phyloP scores from a whole-genome alignment of 37 sponge, comb jelly and placozoan genomes.

The Haliclona indistincta region DNA sequence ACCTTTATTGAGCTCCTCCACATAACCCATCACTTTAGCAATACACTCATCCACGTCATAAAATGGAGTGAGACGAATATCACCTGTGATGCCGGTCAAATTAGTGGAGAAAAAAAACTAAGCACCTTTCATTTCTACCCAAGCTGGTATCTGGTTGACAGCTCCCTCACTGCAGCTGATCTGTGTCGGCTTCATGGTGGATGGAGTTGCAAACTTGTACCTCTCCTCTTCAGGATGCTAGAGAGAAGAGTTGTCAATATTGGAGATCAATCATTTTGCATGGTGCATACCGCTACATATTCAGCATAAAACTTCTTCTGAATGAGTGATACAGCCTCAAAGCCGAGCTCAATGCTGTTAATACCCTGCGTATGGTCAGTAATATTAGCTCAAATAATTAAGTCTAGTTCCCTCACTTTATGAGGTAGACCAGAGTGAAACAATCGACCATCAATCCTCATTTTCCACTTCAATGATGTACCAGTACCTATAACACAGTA shows the following conservation, averaged over 20 bases:
- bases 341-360: constrained; percentile 67
- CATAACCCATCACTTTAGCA: constrained; percentile 50
- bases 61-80: constrained; percentile 80
- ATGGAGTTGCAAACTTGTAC: constrained; percentile 71
- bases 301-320: constrained; percentile 67
- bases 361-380: constrained; percentile 32
- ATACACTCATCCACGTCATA: constrained; percentile 52
- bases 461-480: constrained; percentile 62
- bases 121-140: constrained; percentile 56
- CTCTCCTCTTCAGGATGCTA: constrained; percentile 59
- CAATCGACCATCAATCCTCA: constrained; percentile 58
- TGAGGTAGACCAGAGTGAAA: constrained; percentile 84
- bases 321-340: constrained; percentile 46
- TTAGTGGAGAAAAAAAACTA: no score
- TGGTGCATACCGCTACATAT: constrained; percentile 49
- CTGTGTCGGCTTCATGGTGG: constrained; percentile 84
- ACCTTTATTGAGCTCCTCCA: constrained; percentile 55
- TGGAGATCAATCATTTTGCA: no score
- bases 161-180: constrained; percentile 58
- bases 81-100: no score
- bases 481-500: constrained; percentile 72
- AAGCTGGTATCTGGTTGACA: constrained; percentile 73
- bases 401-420: constrained; percentile 12
- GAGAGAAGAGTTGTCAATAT: no score
- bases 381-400: background rate